phyloP scores from a whole-genome alignment of 2,888 invertebrate species.

The Germaria angustata region DNA sequence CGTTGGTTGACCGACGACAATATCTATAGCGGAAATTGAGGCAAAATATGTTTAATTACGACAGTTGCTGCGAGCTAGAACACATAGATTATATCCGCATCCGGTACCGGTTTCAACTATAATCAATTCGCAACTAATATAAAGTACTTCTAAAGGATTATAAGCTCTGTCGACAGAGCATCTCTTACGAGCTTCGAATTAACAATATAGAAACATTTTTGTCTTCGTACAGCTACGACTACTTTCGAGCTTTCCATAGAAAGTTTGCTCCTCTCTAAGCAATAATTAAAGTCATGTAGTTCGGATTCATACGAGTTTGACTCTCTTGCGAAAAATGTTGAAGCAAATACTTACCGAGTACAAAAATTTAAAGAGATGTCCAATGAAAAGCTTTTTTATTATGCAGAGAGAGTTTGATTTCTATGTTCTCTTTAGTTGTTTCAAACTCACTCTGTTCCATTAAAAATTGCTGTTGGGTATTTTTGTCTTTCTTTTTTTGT shows the following conservation, averaged over 20 bases:
- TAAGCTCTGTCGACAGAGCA: conserved; percentile 64
- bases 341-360: neutral
- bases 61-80: conserved; percentile 35
- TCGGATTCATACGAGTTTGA: neutral
- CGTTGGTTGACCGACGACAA: neutral
- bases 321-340: too few relatives aligned
- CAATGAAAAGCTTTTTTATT: conserved; percentile 33
- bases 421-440: neutral
- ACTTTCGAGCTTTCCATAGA: conserved; percentile 9
- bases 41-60: conserved; percentile 18
- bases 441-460: conserved; percentile 12
- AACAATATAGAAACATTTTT: neutral
- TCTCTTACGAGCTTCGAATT: neutral
- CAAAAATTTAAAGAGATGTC: neutral
- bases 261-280: neutral
- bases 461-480: neutral
- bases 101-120: conserved; percentile 77
- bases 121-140: conserved; percentile 78
- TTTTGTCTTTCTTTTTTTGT: neutral
- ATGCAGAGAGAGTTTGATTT: too few relatives aligned
- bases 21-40: conserved; percentile 2
- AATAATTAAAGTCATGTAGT: neutral
- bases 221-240: conserved; percentile 37
- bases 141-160: conserved; percentile 77
- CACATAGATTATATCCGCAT: conserved; percentile 72